phyloP scores from a whole-genome alignment of 35 echinoderm and acorn worm genomes.

The Ptychodera flava region DNA sequence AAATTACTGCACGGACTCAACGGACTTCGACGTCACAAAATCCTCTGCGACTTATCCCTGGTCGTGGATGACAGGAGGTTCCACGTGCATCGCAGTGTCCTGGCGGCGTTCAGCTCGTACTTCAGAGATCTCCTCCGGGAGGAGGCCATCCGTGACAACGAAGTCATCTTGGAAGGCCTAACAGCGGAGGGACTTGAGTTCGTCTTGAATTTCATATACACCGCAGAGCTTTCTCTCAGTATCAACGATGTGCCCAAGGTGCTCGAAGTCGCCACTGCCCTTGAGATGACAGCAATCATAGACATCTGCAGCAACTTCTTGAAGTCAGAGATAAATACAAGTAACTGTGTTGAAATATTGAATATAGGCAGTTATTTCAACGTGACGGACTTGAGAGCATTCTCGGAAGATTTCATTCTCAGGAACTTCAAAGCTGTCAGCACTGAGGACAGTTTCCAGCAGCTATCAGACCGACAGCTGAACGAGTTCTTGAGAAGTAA shows the following conservation, averaged over 20 bases:
- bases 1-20: background rate
- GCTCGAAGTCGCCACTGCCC: background rate
- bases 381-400: background rate
- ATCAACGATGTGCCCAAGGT: background rate
- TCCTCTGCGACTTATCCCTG: background rate
- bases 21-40: background rate
- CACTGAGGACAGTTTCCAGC: background rate
- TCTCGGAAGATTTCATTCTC: background rate
- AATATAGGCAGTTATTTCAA: background rate
- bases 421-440: background rate
- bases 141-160: background rate
- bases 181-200: background rate
- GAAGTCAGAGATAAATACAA: background rate
- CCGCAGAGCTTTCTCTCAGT: background rate
- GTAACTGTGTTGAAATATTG: background rate
- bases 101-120: background rate
- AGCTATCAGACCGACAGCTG: background rate
- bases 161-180: background rate
- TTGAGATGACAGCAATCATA: background rate
- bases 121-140: background rate
- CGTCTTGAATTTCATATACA: background rate
- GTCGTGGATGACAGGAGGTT: background rate
- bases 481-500: background rate
- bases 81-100: background rate
- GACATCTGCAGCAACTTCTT: background rate